Conservation (phyloP, 2,113 vertebrate species). For the cat (Felis catus) region DNA sequence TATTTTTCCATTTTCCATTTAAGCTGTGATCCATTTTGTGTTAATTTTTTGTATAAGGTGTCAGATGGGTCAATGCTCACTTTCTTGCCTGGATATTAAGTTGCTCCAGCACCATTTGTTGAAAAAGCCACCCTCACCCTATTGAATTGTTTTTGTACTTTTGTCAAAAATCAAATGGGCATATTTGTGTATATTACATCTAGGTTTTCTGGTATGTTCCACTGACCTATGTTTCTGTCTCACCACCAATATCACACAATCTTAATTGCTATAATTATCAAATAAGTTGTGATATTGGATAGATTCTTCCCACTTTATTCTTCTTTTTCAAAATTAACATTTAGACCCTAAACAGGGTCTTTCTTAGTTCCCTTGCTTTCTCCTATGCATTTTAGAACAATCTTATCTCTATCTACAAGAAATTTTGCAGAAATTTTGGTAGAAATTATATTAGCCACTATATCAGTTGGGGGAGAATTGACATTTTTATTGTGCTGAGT, state of each 20-base stretch:
- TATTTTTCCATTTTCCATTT: not conserved
- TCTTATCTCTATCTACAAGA: not conserved
- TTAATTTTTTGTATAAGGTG: not conserved
- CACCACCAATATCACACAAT: not conserved
- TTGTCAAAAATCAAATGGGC: not conserved
- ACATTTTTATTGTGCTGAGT: not conserved
- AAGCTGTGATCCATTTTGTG: not conserved
- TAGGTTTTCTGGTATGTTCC: not conserved
- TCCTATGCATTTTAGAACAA: not conserved
- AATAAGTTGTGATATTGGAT: not conserved
- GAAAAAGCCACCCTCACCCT: not conserved
- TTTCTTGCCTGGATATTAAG: not conserved
- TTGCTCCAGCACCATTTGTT: not conserved
- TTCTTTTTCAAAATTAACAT: not conserved
- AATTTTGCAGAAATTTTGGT: not conserved
- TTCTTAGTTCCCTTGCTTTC: not conserved
- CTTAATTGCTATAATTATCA: not conserved
- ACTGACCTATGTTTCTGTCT: not conserved
- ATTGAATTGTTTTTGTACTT: not conserved
- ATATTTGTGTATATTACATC: not conserved
- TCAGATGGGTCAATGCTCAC: not conserved
- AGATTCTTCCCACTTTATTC: not conserved
- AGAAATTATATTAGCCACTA: not conserved
- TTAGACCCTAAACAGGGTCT: too few species aligned
- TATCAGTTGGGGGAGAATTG: not conserved